These are phyloP conservation scores for Mesaphorura yosii DNA, from an alignment of 1,140 invertebrate genomes.

Conservation along the genomic window DNA sequence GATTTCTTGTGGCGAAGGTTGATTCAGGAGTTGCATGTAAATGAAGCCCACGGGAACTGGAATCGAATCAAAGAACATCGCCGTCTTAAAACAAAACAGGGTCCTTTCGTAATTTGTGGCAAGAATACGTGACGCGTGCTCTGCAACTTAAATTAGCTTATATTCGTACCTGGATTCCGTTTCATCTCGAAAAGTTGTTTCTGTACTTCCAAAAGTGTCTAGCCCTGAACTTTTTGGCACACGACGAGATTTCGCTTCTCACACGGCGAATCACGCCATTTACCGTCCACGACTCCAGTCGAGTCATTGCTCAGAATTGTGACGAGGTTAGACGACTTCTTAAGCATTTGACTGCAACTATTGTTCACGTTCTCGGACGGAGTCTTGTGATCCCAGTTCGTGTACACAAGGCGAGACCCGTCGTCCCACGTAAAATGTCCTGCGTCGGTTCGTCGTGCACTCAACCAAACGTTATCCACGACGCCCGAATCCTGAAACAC, in stretches of 20 bases:
- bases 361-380: neutral
- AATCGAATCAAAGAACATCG: neutral
- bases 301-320: neutral
- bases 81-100: no score
- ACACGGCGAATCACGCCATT: neutral
- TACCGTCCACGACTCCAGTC: neutral
- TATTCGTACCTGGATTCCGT: conserved; percentile 4
- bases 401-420: neutral
- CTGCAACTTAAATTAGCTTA: neutral
- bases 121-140: neutral
- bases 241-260: neutral
- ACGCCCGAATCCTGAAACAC: neutral
- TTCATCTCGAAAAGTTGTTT: neutral
- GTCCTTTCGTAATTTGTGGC: neutral
- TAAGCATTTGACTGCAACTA: neutral
- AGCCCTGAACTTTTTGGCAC: conserved; percentile 1
- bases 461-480: conserved; percentile 6
- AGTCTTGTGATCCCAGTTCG: neutral
- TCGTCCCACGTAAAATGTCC: neutral
- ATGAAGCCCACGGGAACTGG: neutral
- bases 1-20: neutral
- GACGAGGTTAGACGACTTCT: no score
- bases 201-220: neutral
- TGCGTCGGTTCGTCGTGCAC: neutral
- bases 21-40: neutral